Base-by-base conservation (phyloP, 2,113 vertebrate genomes). In the Accipiter virgatus region DNA sequence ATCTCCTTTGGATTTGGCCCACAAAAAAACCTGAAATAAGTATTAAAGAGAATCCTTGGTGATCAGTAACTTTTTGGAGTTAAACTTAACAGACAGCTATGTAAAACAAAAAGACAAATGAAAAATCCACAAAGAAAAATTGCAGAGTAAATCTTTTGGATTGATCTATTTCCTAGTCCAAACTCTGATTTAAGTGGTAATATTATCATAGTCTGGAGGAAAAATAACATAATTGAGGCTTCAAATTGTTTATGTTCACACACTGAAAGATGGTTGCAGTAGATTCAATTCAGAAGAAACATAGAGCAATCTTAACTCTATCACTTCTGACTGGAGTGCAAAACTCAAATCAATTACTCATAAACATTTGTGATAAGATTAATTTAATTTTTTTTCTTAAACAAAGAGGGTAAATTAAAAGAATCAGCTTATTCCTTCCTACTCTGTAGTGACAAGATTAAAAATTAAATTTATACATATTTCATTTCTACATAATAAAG, bases 401-500 rank as follows among this genome's bases (percentile, higher is more conserved):
- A 98, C 98, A 98, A 98, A 98, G 96, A 97, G 96, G 96, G 91
- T 95, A 98, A 98, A 98, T 98, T 98, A 98, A 98, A 98, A 98
- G 98, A 98, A 98, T 98, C 96, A 97, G 97, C 96, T 98, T 97
- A 97, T 96, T 97, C 96, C 94, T 98, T 97, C 97, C 97, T 97
- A 98, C 97, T 98, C 97, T 98, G 97, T 97, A 98, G 97, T 98
- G 98, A 98, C 98, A 98, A 98, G 98, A 98, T 98, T 98, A 98
- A 98, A 98, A 98, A 98, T 98, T 98, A 98, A 98, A 98, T 98
- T 98, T 98, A 98, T 99, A 98, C 98, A 98, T 98, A 98, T 98
- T 98, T 98, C 97, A 98, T 98, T 98, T 98, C 98, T 98, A 98
- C 98, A 98, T 98, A 98, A 98, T 98, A 98, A 98, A 98, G 97